Conservation (phyloP, 2,888 invertebrate genomes). For the Harpalus rufipes region DNA sequence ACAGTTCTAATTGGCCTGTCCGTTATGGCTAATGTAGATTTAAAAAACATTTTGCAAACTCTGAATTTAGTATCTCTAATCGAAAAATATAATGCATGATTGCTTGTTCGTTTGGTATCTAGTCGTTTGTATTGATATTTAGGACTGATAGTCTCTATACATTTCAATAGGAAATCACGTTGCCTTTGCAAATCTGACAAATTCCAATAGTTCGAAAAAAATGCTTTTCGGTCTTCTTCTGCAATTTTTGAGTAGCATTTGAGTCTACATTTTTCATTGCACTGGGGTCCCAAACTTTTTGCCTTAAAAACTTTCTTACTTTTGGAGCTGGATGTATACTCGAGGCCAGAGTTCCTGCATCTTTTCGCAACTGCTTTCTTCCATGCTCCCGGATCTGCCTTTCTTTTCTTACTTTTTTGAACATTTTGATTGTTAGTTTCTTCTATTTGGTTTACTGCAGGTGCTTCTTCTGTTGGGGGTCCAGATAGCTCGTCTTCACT, state of each 20-base stretch:
- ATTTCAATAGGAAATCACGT: constrained; percentile 47
- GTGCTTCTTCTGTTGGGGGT: constrained; percentile 18
- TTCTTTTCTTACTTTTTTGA: constrained; percentile 64
- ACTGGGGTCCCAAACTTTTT: constrained; percentile 57
- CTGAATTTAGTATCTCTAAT: constrained; percentile 67
- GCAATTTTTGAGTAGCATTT: constrained; percentile 38
- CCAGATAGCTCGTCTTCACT: constrained; percentile 27
- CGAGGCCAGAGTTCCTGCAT: constrained; percentile 56
- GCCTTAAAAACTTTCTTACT: constrained; percentile 52
- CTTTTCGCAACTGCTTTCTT: constrained; percentile 59
- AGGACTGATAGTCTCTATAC: constrained; percentile 13
- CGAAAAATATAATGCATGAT: too few species aligned
- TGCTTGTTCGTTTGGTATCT: too few species aligned
- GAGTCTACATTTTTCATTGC: constrained; percentile 66
- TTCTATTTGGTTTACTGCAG: constrained; percentile 45
- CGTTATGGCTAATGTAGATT: constrained; percentile 66
- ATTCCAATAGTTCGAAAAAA: constrained; percentile 48
- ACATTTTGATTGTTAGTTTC: constrained; percentile 36
- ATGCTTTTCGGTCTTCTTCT: constrained; percentile 35
- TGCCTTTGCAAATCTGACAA: constrained; percentile 35
- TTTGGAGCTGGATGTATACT: constrained; percentile 61
- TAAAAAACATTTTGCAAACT: constrained; percentile 68
- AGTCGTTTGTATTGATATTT: too few species aligned
- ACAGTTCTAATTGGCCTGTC: constrained; percentile 66
- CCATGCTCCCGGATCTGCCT: constrained; percentile 59